phyloP scores from a whole-genome alignment of 2,888 invertebrate species.

The Diaperis boleti region DNA sequence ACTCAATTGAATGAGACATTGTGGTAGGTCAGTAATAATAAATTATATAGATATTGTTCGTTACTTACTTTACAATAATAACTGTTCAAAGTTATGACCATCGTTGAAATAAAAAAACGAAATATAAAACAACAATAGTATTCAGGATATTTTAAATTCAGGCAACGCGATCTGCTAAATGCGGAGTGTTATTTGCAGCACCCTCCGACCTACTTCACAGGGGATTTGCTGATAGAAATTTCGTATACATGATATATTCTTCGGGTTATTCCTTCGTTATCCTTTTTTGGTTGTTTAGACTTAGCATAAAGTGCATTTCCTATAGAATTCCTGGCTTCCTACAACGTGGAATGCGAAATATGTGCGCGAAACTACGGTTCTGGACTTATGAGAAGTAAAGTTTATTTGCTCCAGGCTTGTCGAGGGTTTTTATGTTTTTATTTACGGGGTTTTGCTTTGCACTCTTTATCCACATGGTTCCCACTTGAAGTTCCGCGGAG shows the following conservation, averaged over 20 bases:
- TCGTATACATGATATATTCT: slow-evolving; percentile 1
- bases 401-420: neutral
- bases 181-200: slow-evolving; percentile 6
- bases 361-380: neutral
- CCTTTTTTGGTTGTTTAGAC: slow-evolving; percentile 2
- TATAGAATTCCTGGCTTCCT: neutral
- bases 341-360: neutral
- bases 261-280: neutral
- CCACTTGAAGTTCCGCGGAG: too few species aligned
- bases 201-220: slow-evolving; percentile 2
- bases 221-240: slow-evolving; percentile 3
- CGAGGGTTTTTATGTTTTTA: too few species aligned
- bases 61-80: too few species aligned
- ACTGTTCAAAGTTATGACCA: too few species aligned
- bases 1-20: too few species aligned
- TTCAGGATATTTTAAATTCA: slow-evolving; percentile 4
- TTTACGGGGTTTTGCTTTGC: too few species aligned
- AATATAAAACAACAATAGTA: too few species aligned
- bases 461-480: too few species aligned
- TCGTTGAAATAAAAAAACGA: too few species aligned
- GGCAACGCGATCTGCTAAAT: neutral
- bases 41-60: too few species aligned
- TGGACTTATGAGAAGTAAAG: neutral
- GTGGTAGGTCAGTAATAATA: too few species aligned
- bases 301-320: neutral